Evolutionary conservation across 2,797 vertebrate species (phyloP).

Genomic region (Triplophysa bombifrons): DNA sequence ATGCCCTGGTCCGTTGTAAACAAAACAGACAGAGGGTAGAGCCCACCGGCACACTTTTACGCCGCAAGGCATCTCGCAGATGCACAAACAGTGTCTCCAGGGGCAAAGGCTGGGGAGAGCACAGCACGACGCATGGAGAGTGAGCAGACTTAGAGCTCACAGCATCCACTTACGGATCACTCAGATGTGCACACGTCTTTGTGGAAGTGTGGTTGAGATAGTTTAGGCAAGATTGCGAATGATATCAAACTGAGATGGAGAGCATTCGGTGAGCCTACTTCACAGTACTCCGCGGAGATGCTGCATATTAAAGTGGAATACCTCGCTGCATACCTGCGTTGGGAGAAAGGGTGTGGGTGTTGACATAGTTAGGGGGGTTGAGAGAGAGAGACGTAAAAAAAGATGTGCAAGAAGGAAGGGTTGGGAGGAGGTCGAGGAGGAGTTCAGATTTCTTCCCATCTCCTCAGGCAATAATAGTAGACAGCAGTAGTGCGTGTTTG

Average conservation of each 20-base stretch:
- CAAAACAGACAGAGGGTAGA: not conserved
- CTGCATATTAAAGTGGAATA: constrained; percentile 14
- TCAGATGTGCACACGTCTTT: not conserved
- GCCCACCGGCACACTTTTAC: not conserved
- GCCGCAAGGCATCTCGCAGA: not conserved
- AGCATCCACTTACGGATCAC: not conserved
- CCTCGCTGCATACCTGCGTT: constrained; percentile 35
- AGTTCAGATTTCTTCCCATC: constrained; percentile 52
- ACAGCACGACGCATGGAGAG: not conserved
- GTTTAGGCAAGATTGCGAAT: not conserved
- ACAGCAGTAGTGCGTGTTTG: constrained; percentile 7
- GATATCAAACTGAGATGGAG: too few species aligned
- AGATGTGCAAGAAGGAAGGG: constrained; percentile 13
- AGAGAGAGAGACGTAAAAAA: constrained; percentile 13
- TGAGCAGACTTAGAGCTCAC: not conserved
- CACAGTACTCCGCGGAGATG: not conserved
- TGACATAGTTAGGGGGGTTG: constrained; percentile 18
- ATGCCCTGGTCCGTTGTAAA: not conserved
- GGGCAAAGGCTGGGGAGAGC: not conserved
- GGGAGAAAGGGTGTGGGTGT: constrained; percentile 30
- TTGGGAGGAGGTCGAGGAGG: constrained; percentile 32
- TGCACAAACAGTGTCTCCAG: constrained; percentile 25
- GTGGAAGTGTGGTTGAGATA: not conserved
- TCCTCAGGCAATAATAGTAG: constrained; percentile 32
- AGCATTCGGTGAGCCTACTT: not conserved